These are phyloP conservation scores for Drosophila leontia DNA, from an alignment of 1,140 invertebrate genomes.

Conservation along the genomic window DNA sequence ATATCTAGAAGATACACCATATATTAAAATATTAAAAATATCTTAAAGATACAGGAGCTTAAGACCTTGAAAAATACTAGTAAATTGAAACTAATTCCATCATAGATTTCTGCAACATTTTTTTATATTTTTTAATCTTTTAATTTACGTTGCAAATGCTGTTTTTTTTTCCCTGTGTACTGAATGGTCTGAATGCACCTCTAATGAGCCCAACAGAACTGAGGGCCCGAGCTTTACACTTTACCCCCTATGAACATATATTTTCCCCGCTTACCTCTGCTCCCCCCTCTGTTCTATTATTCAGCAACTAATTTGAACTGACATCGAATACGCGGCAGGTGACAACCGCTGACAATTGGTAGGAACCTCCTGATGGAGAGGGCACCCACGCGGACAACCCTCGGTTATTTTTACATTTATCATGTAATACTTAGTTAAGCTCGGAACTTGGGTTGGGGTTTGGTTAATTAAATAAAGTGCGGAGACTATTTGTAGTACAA, in stretches of 20 bases:
- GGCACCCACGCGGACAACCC: conserved; percentile 2
- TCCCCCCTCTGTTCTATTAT: conserved; percentile 44
- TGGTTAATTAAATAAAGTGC: conserved; percentile 27
- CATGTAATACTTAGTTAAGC: conserved; percentile 25
- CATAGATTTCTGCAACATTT: no score
- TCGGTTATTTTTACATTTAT: conserved; percentile 30
- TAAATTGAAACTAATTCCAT: no score
- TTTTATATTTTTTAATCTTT: background rate
- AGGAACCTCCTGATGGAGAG: conserved; percentile 24
- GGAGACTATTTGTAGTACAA: conserved; percentile 8
- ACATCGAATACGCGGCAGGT: conserved; percentile 56
- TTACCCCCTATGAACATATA: conserved; percentile 40
- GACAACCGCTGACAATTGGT: conserved; percentile 66
- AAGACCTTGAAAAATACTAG: background rate
- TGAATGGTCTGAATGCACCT: conserved; percentile 51
- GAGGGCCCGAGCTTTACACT: conserved; percentile 34
- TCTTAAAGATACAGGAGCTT: background rate
- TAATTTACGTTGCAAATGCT: background rate
- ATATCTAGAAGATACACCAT: background rate
- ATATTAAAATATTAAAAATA: background rate
- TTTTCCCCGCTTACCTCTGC: conserved; percentile 5
- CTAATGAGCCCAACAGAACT: conserved; percentile 47
- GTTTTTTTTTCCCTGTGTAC: background rate
- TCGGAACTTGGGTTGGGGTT: background rate
- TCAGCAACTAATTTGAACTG: conserved; percentile 54